phyloP scores from a whole-genome alignment of 2,888 invertebrate species.

The Melangyna quadrimaculata region DNA sequence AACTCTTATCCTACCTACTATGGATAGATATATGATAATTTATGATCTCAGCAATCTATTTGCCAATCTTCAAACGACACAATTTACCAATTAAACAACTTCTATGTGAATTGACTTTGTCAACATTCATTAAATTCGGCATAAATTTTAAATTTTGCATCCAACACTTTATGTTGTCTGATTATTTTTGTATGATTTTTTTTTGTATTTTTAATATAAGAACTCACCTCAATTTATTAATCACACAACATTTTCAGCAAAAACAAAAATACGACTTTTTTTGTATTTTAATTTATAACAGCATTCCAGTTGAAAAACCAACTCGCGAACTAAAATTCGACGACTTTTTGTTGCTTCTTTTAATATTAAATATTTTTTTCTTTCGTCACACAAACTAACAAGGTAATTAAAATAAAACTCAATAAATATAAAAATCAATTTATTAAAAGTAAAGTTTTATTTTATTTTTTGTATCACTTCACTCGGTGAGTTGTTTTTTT shows the following conservation, averaged over 20 bases:
- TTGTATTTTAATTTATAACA: background rate
- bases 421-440: slow-evolving; percentile 45
- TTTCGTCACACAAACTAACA: slow-evolving; percentile 25
- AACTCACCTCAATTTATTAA: slow-evolving; percentile 61
- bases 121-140: slow-evolving; percentile 59
- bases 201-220: background rate
- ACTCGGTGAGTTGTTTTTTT: slow-evolving; percentile 12
- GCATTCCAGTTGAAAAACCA: slow-evolving; percentile 52
- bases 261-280: background rate
- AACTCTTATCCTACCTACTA: background rate
- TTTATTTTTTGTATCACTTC: slow-evolving; percentile 31
- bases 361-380: slow-evolving; percentile 1
- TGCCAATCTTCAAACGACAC: slow-evolving; percentile 1
- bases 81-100: slow-evolving; percentile 26
- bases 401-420: slow-evolving; percentile 3
- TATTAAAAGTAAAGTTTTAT: slow-evolving; percentile 34
- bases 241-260: slow-evolving; percentile 34
- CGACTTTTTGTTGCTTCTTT: slow-evolving; percentile 36
- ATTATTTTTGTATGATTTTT: background rate
- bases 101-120: slow-evolving; percentile 55
- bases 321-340: slow-evolving; percentile 16
- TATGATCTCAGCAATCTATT: slow-evolving; percentile 42
- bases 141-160: slow-evolving; percentile 11
- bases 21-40: slow-evolving; percentile 17
- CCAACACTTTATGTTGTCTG: background rate